A percentile compares a stretch with the other conserved stretches of the same genome.
Evolutionary conservation across 2,113 vertebrate species (phyloP).

Genomic region (Melanostigma gelatinosum): DNA sequence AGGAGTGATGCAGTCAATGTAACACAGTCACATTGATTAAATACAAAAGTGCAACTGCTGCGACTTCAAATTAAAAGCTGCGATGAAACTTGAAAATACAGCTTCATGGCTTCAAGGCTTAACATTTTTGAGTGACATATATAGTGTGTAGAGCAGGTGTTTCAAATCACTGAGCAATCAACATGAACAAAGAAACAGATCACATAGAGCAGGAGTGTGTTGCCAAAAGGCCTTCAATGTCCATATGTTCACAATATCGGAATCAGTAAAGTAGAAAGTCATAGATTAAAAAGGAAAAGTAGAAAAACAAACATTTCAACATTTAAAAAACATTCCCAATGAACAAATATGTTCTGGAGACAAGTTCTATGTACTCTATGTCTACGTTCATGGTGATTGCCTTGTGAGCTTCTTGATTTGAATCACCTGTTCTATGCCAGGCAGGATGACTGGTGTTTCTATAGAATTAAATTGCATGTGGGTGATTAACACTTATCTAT

Average conservation of each 20-base stretch:
- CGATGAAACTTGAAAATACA: constrained; percentile 9
- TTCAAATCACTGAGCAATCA: constrained; percentile 9
- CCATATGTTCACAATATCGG: neutral
- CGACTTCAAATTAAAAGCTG: constrained; percentile 8
- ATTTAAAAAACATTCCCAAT: neutral
- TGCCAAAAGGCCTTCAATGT: neutral
- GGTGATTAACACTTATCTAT: neutral
- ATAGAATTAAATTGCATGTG: neutral
- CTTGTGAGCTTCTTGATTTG: neutral
- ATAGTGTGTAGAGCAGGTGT: neutral
- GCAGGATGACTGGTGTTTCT: neutral
- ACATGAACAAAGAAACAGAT: neutral
- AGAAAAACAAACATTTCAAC: neutral
- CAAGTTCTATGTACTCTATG: neutral
- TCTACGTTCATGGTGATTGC: neutral
- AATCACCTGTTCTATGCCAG: neutral
- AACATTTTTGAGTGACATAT: neutral
- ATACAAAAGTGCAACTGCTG: constrained; percentile 1
- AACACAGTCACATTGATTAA: constrained; percentile 1
- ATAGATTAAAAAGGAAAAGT: neutral
- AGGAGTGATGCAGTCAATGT: neutral
- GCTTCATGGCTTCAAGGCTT: neutral
- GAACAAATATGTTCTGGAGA: neutral
- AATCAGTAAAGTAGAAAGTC: neutral
- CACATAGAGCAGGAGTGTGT: neutral